These are phyloP conservation scores for Zaprionus davidi DNA, from an alignment of 1,140 invertebrate genomes.

Conservation along the genomic window DNA sequence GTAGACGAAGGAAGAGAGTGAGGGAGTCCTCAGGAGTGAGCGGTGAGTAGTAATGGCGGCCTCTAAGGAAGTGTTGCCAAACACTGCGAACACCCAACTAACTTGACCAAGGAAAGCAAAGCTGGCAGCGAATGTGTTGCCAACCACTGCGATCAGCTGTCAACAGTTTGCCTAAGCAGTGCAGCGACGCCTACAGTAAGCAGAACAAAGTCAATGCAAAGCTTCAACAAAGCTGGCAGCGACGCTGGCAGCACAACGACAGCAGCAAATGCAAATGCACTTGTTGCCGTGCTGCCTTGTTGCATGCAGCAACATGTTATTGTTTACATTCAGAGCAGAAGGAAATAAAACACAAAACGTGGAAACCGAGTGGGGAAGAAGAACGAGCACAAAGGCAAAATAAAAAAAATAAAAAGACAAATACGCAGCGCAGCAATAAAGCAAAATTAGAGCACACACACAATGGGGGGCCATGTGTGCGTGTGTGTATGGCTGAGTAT, in stretches of 20 bases:
- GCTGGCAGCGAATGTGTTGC: background rate
- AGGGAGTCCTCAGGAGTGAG: too few relatives aligned
- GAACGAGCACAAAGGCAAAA: slow-evolving; percentile 12
- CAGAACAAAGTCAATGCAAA: background rate
- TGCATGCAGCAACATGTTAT: slow-evolving; percentile 34
- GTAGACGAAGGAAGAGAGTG: too few relatives aligned
- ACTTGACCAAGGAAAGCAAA: too few relatives aligned
- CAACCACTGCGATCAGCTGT: background rate
- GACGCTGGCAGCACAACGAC: background rate
- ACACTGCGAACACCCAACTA: too few relatives aligned
- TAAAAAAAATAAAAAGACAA: slow-evolving; percentile 1
- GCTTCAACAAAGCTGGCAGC: background rate
- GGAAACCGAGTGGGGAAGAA: slow-evolving; percentile 9
- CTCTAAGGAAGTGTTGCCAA: too few relatives aligned
- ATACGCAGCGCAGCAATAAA: background rate
- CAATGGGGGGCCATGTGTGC: slow-evolving; percentile 9
- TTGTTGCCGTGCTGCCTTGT: slow-evolving; percentile 23
- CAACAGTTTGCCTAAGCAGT: background rate
- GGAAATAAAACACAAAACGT: slow-evolving; percentile 24
- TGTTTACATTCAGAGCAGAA: slow-evolving; percentile 31
- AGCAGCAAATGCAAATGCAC: slow-evolving; percentile 29
- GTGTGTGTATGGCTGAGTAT: slow-evolving; percentile 4
- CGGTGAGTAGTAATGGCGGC: too few relatives aligned
- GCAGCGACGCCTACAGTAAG: background rate
- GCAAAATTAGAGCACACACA: slow-evolving; percentile 40